Conservation (phyloP, 2,888 invertebrate genomes). For the Fragum sueziense region DNA sequence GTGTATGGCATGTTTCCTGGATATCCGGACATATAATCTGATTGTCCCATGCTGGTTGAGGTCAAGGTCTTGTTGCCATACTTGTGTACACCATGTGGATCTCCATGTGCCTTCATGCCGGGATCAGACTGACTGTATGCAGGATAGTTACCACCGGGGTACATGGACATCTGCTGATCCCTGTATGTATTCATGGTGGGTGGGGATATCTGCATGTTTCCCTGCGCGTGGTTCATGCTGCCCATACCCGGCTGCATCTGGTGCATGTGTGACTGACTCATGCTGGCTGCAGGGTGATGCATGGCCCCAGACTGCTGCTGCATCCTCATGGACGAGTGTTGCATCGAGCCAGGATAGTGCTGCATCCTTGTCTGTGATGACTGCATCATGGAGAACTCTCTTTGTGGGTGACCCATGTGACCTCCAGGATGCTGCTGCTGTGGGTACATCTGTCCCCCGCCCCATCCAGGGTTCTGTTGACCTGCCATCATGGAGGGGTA, state of each 20-base stretch:
- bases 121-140: neutral
- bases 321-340: conserved; percentile 5
- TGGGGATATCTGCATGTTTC: conserved; percentile 13
- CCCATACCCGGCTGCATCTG: neutral
- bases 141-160: conserved; percentile 4
- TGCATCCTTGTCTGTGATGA: conserved; percentile 7
- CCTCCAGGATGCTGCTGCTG: neutral
- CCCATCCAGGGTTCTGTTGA: conserved; percentile 3
- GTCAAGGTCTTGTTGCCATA: conserved; percentile 18
- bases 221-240: neutral
- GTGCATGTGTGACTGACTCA: neutral
- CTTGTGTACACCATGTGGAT: neutral
- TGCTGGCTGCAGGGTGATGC: conserved; percentile 9
- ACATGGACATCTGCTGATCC: conserved; percentile 6
- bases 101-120: neutral
- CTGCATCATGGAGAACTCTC: neutral
- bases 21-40: neutral
- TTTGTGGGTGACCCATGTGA: neutral
- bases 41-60: neutral
- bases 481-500: conserved; percentile 2
- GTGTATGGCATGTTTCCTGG: neutral
- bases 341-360: conserved; percentile 13
- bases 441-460: neutral
- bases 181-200: conserved; percentile 5
- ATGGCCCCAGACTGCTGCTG: conserved; percentile 5